phyloP scores from a whole-genome alignment of 1,140 invertebrate species.

The Sitodiplosis mosellana region DNA sequence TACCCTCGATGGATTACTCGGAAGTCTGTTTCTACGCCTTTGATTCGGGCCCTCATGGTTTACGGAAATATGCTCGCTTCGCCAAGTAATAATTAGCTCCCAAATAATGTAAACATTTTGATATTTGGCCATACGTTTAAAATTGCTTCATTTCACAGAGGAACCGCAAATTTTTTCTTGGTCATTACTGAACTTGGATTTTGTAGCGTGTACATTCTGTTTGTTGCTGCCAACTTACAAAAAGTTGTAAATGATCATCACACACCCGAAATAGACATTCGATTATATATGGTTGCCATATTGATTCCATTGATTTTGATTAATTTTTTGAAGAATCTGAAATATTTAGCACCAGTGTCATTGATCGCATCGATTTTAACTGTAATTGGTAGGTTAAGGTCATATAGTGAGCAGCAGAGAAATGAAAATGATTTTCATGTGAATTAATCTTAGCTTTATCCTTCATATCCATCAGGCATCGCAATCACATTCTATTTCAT shows the following conservation, averaged over 20 bases:
- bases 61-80: conserved; percentile 39
- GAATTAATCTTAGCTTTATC: no score
- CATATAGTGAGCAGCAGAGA: no score
- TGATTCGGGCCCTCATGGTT: conserved; percentile 39
- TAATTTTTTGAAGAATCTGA: conserved; percentile 61
- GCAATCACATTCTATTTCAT: conserved; percentile 66
- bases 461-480: conserved; percentile 37
- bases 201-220: conserved; percentile 93
- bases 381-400: conserved; percentile 17
- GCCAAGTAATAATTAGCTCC: conserved; percentile 20
- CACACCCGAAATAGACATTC: conserved; percentile 30
- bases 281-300: conserved; percentile 41
- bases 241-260: conserved; percentile 43
- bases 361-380: conserved; percentile 58
- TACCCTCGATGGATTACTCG: conserved; percentile 47
- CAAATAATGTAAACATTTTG: no score
- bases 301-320: conserved; percentile 50
- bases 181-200: conserved; percentile 88
- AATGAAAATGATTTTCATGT: no score
- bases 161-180: conserved; percentile 56
- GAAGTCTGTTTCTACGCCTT: conserved; percentile 54
- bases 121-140: conserved; percentile 13
- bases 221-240: conserved; percentile 71
- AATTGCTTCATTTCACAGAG: conserved; percentile 38
- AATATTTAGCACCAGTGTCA: conserved; percentile 65